phyloP scores from a whole-genome alignment of 1,140 invertebrate genomes.

The Tenebrio molitor region DNA sequence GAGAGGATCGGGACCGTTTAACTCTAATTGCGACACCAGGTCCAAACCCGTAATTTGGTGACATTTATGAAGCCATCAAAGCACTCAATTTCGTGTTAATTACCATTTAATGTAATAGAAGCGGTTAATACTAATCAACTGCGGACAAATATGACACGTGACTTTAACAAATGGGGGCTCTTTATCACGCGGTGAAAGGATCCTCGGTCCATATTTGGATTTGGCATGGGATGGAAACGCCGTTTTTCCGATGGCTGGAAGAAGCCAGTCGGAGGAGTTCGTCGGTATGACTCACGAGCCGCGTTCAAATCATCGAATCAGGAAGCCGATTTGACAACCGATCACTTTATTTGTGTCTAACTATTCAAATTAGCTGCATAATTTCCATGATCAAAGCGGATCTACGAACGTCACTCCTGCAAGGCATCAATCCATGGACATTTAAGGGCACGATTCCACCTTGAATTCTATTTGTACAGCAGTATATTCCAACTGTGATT shows the following conservation, averaged over 20 bases:
- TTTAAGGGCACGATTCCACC: no score
- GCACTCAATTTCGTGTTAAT: constrained; percentile 25
- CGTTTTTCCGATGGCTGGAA: constrained; percentile 19
- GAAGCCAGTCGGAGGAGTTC: neutral
- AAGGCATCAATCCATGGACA: constrained; percentile 13
- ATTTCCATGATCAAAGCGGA: constrained; percentile 8
- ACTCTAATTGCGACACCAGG: constrained; percentile 10
- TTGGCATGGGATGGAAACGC: constrained; percentile 13
- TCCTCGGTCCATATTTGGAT: constrained; percentile 15
- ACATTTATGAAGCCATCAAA: constrained; percentile 39
- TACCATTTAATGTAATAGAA: constrained; percentile 38
- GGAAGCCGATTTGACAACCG: neutral
- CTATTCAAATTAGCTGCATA: constrained; percentile 16
- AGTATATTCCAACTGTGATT: no score
- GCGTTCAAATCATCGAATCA: neutral
- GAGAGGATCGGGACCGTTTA: constrained; percentile 5
- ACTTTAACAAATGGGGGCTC: constrained; percentile 21
- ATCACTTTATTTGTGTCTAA: constrained; percentile 19
- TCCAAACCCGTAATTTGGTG: constrained; percentile 39
- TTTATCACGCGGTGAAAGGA: constrained; percentile 23
- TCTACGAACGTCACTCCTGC: neutral
- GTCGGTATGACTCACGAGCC: neutral
- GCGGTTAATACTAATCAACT: constrained; percentile 19
- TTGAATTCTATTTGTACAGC: no score
- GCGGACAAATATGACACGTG: constrained; percentile 12